Percentiles rank a stretch among this genome's conserved stretches.
These are phyloP conservation scores for Hemistola chrysoprasaria DNA, from an alignment of 2,888 invertebrate genomes.

Conservation along the genomic window DNA sequence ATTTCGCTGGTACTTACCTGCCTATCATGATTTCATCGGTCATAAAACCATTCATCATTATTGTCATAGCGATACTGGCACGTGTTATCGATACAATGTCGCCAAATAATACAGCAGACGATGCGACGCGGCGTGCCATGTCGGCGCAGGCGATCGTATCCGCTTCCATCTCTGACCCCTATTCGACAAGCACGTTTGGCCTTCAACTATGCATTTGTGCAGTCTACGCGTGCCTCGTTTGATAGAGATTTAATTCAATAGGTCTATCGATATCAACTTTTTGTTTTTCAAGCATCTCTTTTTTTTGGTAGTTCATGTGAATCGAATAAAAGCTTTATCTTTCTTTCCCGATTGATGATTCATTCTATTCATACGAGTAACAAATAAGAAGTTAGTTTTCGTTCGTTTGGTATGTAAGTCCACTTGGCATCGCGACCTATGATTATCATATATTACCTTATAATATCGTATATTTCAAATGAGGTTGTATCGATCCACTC, in stretches of 20 bases:
- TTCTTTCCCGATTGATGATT: too few relatives aligned
- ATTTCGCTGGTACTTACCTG: too few relatives aligned
- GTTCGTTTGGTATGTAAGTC: too few relatives aligned
- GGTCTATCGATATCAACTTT: constrained; percentile 21
- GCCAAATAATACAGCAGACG: constrained; percentile 10
- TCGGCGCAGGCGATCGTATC: constrained; percentile 36
- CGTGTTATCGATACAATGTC: background rate
- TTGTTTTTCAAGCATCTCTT: too few relatives aligned
- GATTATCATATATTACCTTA: too few relatives aligned
- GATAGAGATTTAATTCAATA: constrained; percentile 24
- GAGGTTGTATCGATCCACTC: constrained; percentile 4
- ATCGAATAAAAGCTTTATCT: too few relatives aligned
- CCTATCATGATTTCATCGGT: too few relatives aligned
- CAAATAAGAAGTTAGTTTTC: too few relatives aligned
- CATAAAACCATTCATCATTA: constrained; percentile 7
- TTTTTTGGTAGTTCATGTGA: too few relatives aligned
- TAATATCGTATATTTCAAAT: too few relatives aligned
- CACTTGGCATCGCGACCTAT: too few relatives aligned
- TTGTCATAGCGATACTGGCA: constrained; percentile 12
- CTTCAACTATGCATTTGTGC: constrained; percentile 49
- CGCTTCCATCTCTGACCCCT: constrained; percentile 55
- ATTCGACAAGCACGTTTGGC: constrained; percentile 60
- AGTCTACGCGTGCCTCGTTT: constrained; percentile 43
- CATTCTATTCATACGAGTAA: too few relatives aligned
- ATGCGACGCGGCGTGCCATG: constrained; percentile 5